These are phyloP conservation scores for Cossypha polioptera DNA, from an alignment of 2,797 vertebrate species.

Conservation along the genomic window DNA sequence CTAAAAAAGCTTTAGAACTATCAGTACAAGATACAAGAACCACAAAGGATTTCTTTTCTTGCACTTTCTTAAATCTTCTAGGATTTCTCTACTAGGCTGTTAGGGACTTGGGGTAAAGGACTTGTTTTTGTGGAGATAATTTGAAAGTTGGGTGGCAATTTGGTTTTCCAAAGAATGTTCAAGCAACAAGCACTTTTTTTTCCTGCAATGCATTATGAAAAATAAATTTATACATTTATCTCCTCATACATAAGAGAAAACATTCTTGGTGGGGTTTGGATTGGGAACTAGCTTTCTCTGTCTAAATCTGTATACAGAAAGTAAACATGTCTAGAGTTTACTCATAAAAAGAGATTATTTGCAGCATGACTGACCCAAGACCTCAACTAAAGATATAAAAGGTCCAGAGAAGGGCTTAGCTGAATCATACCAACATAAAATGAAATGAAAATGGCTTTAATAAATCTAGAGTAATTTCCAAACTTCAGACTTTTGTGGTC, in stretches of 20 bases:
- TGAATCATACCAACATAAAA: slow-evolving; percentile 19
- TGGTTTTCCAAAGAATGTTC: not conserved
- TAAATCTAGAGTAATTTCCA: slow-evolving; percentile 11
- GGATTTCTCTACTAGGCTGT: not conserved
- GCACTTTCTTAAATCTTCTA: too few relatives aligned
- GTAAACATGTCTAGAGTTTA: slow-evolving; percentile 1
- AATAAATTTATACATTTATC: not conserved
- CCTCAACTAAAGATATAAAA: not conserved
- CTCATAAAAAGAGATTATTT: slow-evolving; percentile 45
- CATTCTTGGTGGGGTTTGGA: not conserved
- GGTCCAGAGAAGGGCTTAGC: slow-evolving; percentile 4
- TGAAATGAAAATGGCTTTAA: slow-evolving; percentile 31
- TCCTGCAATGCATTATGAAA: not conserved
- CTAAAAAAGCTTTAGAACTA: not conserved
- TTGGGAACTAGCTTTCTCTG: not conserved
- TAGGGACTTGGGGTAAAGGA: not conserved
- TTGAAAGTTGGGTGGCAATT: not conserved
- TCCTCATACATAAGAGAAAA: not conserved
- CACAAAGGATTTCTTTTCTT: not conserved
- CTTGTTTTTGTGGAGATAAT: not conserved
- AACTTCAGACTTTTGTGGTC: not conserved
- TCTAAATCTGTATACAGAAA: not conserved
- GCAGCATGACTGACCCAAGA: slow-evolving; percentile 33
- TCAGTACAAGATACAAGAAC: not conserved
- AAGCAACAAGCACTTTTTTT: not conserved